Percentiles rank a stretch among this genome's conserved stretches.
Evolutionary conservation across 2,888 invertebrate species (phyloP).

Genomic region (Patella ulyssiponensis): DNA sequence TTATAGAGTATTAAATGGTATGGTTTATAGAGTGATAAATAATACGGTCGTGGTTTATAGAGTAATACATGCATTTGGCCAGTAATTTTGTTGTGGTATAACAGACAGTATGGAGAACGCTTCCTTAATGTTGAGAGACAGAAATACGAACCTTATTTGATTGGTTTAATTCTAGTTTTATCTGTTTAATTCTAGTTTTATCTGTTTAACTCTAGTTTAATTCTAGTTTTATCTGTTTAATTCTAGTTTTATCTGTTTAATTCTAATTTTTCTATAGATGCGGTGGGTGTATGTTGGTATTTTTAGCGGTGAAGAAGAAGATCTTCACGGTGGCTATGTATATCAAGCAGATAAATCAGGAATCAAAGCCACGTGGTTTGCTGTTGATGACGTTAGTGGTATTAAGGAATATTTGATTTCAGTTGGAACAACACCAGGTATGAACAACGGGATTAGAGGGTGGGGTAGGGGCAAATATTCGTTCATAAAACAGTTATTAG

Average conservation of each 20-base stretch:
- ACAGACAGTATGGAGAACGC: background rate
- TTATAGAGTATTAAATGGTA: too few species aligned
- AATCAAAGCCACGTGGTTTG: conserved; percentile 49
- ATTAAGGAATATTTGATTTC: conserved; percentile 42
- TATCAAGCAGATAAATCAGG: conserved; percentile 45
- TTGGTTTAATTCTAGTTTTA: too few species aligned
- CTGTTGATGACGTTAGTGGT: conserved; percentile 48
- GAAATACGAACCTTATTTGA: background rate
- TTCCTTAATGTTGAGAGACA: background rate
- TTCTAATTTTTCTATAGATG: background rate
- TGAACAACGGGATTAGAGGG: background rate
- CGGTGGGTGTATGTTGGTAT: conserved; percentile 43
- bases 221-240: too few species aligned
- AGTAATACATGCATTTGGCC: too few species aligned
- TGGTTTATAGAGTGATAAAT: too few species aligned
- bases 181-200: too few species aligned
- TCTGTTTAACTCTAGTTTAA: too few species aligned
- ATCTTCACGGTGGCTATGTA: conserved; percentile 45
- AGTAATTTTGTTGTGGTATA: too few species aligned
- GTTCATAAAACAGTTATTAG: background rate
- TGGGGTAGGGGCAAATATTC: background rate
- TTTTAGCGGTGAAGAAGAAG: conserved; percentile 45
- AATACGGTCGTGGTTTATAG: too few species aligned
- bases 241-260: too few species aligned
- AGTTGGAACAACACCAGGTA: conserved; percentile 51